Evolutionary conservation across 2,888 invertebrate species (phyloP).

Genomic region (Hololepta plana): DNA sequence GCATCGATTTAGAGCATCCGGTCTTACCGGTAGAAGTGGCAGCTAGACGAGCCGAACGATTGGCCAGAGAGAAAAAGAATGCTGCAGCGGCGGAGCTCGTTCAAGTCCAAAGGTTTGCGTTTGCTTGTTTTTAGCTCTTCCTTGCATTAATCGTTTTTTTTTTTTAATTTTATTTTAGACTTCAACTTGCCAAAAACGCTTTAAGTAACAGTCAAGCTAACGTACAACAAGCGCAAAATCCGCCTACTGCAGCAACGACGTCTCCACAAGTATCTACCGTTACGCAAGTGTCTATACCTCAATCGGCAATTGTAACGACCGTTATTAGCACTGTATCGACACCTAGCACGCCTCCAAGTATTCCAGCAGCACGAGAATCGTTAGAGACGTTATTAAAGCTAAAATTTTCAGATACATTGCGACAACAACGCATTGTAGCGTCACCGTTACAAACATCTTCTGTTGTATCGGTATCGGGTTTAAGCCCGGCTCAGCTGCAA

Average conservation of each 20-base stretch:
- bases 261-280: conserved; percentile 21
- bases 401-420: conserved; percentile 15
- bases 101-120: too few relatives aligned
- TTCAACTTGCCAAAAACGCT: conserved; percentile 7
- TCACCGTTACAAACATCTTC: conserved; percentile 23
- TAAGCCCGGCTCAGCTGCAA: conserved; percentile 24
- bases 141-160: conserved; percentile 1
- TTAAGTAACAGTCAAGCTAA: conserved; percentile 4
- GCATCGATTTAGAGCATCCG: conserved; percentile 71
- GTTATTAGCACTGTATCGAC: conserved; percentile 24
- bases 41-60: conserved; percentile 61
- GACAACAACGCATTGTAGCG: conserved; percentile 23
- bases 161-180: conserved; percentile 4
- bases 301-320: conserved; percentile 24
- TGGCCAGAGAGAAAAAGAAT: conserved; percentile 62
- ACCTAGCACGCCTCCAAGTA: conserved; percentile 21
- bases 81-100: conserved; percentile 15
- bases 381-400: too few relatives aligned
- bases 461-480: conserved; percentile 24
- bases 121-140: conserved; percentile 1
- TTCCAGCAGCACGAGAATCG: too few relatives aligned
- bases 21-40: conserved; percentile 69
- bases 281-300: conserved; percentile 19
- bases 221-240: too few relatives aligned
- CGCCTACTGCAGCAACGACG: too few relatives aligned